phyloP scores from a whole-genome alignment of 2,888 invertebrate species.

The Trichacis sp. region DNA sequence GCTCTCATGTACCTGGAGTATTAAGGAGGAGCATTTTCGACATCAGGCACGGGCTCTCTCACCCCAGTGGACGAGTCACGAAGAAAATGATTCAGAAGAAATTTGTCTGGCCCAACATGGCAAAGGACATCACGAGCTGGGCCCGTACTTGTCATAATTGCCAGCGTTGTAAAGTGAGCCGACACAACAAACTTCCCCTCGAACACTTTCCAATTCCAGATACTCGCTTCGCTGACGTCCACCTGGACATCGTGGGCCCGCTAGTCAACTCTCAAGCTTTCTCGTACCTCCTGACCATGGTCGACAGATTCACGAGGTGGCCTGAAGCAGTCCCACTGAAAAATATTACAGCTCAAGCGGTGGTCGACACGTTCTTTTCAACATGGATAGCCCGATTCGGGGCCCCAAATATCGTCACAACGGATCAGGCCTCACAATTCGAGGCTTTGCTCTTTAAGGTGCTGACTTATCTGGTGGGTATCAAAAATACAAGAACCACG shows the following conservation, averaged over 20 bases:
- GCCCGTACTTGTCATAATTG: slow-evolving; percentile 5
- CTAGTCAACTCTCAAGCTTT: slow-evolving; percentile 9
- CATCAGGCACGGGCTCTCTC: not conserved
- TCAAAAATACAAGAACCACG: slow-evolving; percentile 24
- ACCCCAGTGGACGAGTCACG: slow-evolving; percentile 24
- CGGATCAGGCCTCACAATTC: slow-evolving; percentile 50
- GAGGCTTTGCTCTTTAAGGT: slow-evolving; percentile 44
- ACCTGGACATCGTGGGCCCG: no score
- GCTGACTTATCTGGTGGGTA: slow-evolving; percentile 20
- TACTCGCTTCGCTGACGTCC: no score
- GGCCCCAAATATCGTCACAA: slow-evolving; percentile 32
- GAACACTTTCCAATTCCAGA: slow-evolving; percentile 27
- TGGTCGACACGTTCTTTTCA: slow-evolving; percentile 29
- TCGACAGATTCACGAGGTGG: no score
- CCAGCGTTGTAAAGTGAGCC: slow-evolving; percentile 31
- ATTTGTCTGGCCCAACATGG: slow-evolving; percentile 59
- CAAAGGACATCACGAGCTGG: not conserved
- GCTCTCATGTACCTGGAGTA: slow-evolving; percentile 33
- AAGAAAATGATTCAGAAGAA: slow-evolving; percentile 49
- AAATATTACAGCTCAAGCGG: slow-evolving; percentile 36
- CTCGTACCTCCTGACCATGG: slow-evolving; percentile 58
- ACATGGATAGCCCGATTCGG: slow-evolving; percentile 43
- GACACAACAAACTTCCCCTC: slow-evolving; percentile 36
- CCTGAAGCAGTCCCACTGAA: no score
- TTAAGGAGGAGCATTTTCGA: slow-evolving; percentile 13